Percentiles rank a stretch among this genome's conserved stretches.
Evolutionary conservation across 1,140 invertebrate genomes (phyloP).

Genomic region (Drosophila neocordata): DNA sequence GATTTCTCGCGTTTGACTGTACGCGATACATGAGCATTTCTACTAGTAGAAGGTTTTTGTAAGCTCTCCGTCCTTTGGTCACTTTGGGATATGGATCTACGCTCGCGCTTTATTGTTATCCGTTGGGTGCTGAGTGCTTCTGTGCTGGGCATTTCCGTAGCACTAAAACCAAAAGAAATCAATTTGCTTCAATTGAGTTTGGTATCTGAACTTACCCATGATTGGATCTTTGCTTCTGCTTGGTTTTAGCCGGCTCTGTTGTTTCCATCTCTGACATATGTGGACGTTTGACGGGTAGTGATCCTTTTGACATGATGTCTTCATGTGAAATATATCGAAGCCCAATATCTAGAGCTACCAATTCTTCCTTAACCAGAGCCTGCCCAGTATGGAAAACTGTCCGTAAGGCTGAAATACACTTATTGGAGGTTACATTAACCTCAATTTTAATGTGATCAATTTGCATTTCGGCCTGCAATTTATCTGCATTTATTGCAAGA

Average conservation of each 20-base stretch:
- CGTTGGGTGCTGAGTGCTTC: background rate
- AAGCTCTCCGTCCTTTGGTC: background rate
- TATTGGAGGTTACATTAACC: constrained; percentile 15
- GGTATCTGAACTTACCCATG: background rate
- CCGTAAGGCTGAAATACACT: background rate
- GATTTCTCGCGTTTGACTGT: background rate
- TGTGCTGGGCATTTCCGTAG: background rate
- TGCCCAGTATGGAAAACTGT: constrained; percentile 4
- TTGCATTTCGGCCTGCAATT: constrained; percentile 29
- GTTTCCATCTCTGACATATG: background rate
- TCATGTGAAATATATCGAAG: constrained; percentile 44
- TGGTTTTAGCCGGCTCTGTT: background rate
- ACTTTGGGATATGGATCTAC: constrained; percentile 53
- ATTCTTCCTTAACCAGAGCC: background rate
- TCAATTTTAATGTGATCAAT: constrained; percentile 51
- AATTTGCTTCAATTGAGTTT: background rate
- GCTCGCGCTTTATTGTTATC: constrained; percentile 20
- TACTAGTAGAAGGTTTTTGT: background rate
- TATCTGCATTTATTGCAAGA: constrained; percentile 23
- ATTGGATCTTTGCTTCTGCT: background rate
- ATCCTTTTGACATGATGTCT: background rate
- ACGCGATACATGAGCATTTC: background rate
- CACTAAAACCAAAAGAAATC: background rate
- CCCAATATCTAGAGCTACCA: constrained; percentile 31
- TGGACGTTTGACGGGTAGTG: constrained; percentile 3